Percentiles rank a stretch among this genome's conserved stretches.
Evolutionary conservation across 2,113 vertebrate genomes (phyloP).

Genomic region (Oxyruncus cristatus): DNA sequence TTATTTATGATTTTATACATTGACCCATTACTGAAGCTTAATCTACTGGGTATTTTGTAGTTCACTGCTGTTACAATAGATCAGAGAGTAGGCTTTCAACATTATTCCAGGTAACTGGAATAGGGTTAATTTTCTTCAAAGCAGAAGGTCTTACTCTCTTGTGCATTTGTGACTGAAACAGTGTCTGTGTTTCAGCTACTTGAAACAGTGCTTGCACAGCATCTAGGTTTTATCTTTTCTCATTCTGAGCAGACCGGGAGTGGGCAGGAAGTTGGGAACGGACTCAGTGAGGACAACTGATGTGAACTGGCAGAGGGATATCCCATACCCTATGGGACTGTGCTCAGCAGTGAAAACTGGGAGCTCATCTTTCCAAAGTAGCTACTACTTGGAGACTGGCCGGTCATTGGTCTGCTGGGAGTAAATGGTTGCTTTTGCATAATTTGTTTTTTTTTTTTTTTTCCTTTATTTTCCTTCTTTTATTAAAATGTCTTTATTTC

Average conservation of each 20-base stretch:
- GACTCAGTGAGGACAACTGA: neutral
- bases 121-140: neutral
- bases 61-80: neutral
- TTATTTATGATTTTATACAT: neutral
- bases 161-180: neutral
- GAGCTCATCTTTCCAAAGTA: neutral
- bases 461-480: neutral
- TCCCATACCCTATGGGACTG: neutral
- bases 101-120: neutral
- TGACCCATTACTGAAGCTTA: neutral
- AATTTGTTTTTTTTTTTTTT: accelerated
- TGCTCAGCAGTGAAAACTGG: neutral
- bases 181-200: neutral
- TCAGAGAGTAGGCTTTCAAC: neutral
- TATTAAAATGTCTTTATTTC: neutral
- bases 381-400: neutral
- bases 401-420: neutral
- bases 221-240: neutral
- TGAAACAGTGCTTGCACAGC: neutral
- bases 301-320: neutral
- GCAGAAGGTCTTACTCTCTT: neutral
- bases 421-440: neutral
- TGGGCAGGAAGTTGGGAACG: neutral
- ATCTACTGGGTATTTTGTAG: neutral
- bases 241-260: neutral